Evolutionary conservation across 2,797 vertebrate genomes (phyloP), one percentile per base, ranked within the genome.

Genomic region (Thunnus albacares): DNA sequence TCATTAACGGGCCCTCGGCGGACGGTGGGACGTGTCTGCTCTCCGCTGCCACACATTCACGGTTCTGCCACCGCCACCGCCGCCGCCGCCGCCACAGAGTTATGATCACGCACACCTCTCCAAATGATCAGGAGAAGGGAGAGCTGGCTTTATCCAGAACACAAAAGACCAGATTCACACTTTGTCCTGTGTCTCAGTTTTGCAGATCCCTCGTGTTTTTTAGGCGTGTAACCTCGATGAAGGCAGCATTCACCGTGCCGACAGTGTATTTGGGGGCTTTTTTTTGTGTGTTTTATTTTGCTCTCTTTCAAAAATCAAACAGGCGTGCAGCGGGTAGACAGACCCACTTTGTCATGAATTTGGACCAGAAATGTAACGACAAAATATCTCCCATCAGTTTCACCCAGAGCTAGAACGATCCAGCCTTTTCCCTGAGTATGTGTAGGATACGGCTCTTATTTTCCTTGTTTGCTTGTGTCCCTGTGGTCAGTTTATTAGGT

Each of bases 1-100:
- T 92, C 76, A 90, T 94, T 90, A 92, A 26, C 43, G 69, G 79
- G 80, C 83, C 85, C 87, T 81, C 24, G 33, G 83, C 57, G 57
- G 79, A 56, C 38, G 14, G 41, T 76, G 38, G 92, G 41, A 93
- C 87, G 91, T 88, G 90, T 90, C 88, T 89, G 84, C 64, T 79
- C 77, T 64, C 30, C 12, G 67, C 82, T 47, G 83, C 69, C 68
- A 68, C 88, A 79, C 85, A 85, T 92, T 92, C 92, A 86, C 78
- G 73, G 24, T 84, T 74, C 61, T 69, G 59, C 55, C 3, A 1
- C 73, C 65, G 10, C 20, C 2, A 6, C 33, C 24, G 24, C 24
- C 24, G 24, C 24, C 24, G 24, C 55, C 3, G 1, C 73, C 65
- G 10, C 20, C 2, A 9, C 33, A 8, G 62, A 72, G 71, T 69